Base-by-base conservation (phyloP, 2,888 invertebrate species). In the Lymantria dispar region DNA sequence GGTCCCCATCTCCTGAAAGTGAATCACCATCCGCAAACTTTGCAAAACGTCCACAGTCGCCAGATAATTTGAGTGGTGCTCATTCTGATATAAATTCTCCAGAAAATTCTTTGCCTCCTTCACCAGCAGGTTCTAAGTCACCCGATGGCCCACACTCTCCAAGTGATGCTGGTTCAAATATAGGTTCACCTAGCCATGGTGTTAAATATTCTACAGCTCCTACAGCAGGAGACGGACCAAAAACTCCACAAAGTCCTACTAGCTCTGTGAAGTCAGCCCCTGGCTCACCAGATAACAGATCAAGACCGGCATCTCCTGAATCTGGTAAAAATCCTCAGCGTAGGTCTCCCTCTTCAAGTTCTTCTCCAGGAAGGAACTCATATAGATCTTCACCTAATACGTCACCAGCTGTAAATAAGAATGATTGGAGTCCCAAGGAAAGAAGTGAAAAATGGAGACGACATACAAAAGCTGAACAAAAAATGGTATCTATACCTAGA, bases 81-180 rank as follows among this genome's bases (percentile, higher is more conserved):
- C 87, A 86, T 67, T 91, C 90, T 37, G 87, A 89, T 50, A 87
- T 91, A 42, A 89, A 89, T 74, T 90, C 91, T 46, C 90, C 91
- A 44, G 88, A 91, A 68, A 85, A 87, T 71, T 88, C 87, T 45
- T 75, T 83, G 72, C 82, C 83, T 48, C 75, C 71, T 14, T 90
- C 87, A 31, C 89, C 87, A 49, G 64, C 60, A 48, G 85, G 80
- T 10, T 82, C 85, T 14, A 90, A 85, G 54, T 92, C 92, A 29
- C 89, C 92, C 43, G 88, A 87, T 50, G 89, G 88, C 31, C 91
- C 88, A 7, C 86, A 87, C 54, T 87, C 89, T 30, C 88, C 90
- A 12, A 85, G 89, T 58, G 86, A 86, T 49, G 62, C 52, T 47
- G 76, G 74, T 11, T 80, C 80, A 30, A 77, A 78, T 68, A 43